Evolutionary conservation across 2,113 vertebrate species (phyloP), one percentile per base, ranked within the genome.

Genomic region (Thamnophis sirtalis): DNA sequence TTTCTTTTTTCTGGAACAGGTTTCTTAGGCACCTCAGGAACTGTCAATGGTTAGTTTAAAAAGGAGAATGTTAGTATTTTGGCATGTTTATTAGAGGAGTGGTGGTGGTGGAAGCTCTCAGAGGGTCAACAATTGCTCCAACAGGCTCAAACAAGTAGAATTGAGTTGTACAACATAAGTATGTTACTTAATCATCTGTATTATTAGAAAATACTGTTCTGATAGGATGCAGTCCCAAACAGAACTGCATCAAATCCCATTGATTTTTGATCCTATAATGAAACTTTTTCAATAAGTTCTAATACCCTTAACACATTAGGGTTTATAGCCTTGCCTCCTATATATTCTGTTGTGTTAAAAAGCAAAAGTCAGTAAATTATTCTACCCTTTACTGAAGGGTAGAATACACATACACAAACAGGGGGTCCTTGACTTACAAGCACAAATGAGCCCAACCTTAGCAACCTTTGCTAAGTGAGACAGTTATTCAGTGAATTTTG

Each of bases 21-120:
- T 94, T 97, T 98, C 96, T 97, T 98, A 87, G 96, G 96, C 86
- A 96, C 96, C 92, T 98, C 98, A 91, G 97, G 97, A 93, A 97
- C 97, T 98, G 98, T 92, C 11, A 68, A 96, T 93, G 24, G 89
- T 96, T 96, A 93, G 60, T 94, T 88, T 95, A 95, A 96, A 95
- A 33, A 89, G 94, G 85, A 93, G 49, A 92, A 48, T 19, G 93
- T 97, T 95, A 97, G 90, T 33, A 90, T 95, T 80, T 89, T 63
- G 93, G 86, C 94, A 88, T 56, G 54, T 48, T 90, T 93, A 91
- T 38, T 48, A n/a, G 91, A 28, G 94, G 91, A 21, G 33, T 80
- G 33, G 11, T 58, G 33, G 56, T 58, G 15, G 68, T 90, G 87
- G 55, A 95, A 87, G 91, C 94, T 94, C 11, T 15, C 33, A 28